A percentile compares a stretch with the other conserved stretches of the same genome.
These are phyloP conservation scores for Enoplosus armatus DNA, from an alignment of 2,797 vertebrate genomes.

Conservation along the genomic window DNA sequence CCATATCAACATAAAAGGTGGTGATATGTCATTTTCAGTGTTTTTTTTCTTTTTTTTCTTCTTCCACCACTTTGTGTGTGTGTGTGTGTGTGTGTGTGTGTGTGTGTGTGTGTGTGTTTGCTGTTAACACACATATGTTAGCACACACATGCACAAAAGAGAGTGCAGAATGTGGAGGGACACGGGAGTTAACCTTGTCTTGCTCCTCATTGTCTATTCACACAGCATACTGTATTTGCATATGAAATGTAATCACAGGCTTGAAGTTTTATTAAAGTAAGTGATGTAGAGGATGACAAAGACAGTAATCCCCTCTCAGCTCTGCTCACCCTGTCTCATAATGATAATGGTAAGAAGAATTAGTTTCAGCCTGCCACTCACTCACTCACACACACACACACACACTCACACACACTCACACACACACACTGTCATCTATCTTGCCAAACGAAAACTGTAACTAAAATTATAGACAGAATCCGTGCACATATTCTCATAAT, in stretches of 20 bases:
- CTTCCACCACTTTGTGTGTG: too few relatives aligned
- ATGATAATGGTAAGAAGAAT: constrained; percentile 81
- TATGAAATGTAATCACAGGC: constrained; percentile 79
- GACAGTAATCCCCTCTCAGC: constrained; percentile 76
- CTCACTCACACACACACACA: constrained; percentile 25
- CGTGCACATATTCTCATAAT: constrained; percentile 1
- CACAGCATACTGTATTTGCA: constrained; percentile 59
- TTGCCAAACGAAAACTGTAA: constrained; percentile 38
- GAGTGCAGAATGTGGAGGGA: constrained; percentile 11
- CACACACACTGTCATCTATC: constrained; percentile 15
- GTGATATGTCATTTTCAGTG: neutral
- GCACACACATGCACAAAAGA: neutral
- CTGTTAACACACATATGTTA: neutral
- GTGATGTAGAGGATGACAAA: constrained; percentile 78
- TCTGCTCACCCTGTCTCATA: constrained; percentile 75
- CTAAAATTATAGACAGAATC: constrained; percentile 39
- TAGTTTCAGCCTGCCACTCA: constrained; percentile 64
- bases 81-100: too few relatives aligned
- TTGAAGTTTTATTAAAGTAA: constrained; percentile 81
- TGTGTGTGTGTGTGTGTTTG: too few relatives aligned
- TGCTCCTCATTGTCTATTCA: constrained; percentile 63
- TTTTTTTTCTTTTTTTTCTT: neutral
- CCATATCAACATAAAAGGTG: neutral
- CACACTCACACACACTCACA: constrained; percentile 14
- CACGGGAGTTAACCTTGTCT: constrained; percentile 46